Evolutionary conservation across 2,888 invertebrate species (phyloP), one percentile per base, ranked within the genome.

Genomic region (Hyalella azteca): DNA sequence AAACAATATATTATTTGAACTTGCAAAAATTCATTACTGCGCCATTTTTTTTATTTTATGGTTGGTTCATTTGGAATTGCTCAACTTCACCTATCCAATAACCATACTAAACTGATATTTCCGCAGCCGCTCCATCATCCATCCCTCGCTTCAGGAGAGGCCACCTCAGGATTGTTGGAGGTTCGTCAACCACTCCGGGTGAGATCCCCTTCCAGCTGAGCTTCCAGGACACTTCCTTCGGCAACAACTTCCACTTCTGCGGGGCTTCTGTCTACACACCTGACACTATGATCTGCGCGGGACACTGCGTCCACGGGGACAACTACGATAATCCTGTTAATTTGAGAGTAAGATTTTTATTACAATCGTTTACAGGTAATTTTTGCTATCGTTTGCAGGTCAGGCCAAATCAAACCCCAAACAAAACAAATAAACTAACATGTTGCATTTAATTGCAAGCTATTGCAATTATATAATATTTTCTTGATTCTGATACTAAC

Each of bases 181-280:
- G 81, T 4, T 32, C 48, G n/a, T 40, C 73, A 5, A 79, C 75
- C 29, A 26, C 45, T 13, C 78, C 78, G 2, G 81, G 81, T n/a
- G 79, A 81, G 32, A 54, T 81, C 19, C 81, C 81, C 7, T 81
- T 78, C 59, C 78, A 73, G n/a, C 75, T 82, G 19, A 82, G 82
- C 75, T 79, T 80, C 80, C 82, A 82, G 73, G 81, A 81, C 75
- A 75, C 26, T 19, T 78, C 78, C 32, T 80, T 54, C 9, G 82
- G 82, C 29, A 36, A 36, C 66, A 13, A n/a, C 9, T 80, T 79
- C 77, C 82, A 80, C 60, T 80, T 82, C 49, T 82, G 82, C 49
- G 82, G 82, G 48, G 79, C 79, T 29, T 82, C 82, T 60, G 78
- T 82, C 77, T 82, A 82, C 80, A 78, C 36, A 36, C 76, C 75